Conservation (phyloP, 2,888 invertebrate species). For the Clistopyga incitator region DNA sequence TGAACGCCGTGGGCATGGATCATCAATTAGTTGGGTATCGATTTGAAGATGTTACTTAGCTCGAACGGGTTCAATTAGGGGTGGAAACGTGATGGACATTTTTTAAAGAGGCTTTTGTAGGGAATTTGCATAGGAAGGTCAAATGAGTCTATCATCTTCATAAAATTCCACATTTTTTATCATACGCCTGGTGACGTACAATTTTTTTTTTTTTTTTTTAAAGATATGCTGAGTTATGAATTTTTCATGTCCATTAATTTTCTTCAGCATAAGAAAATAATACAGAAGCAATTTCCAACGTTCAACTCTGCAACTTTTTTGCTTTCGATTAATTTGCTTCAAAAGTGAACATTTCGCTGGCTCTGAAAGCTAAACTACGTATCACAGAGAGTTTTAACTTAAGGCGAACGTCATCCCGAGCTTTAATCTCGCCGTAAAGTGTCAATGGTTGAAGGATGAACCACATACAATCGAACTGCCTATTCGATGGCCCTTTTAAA, state of each 20-base stretch:
- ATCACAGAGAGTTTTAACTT: neutral
- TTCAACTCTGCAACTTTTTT: no score
- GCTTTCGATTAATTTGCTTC: neutral
- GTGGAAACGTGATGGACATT: neutral
- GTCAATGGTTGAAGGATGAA: neutral
- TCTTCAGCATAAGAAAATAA: no score
- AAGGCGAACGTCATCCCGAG: neutral
- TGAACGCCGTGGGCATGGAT: neutral
- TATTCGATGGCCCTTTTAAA: conserved; percentile 17
- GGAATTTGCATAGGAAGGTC: neutral
- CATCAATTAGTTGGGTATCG: conserved; percentile 14
- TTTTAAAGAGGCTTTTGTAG: neutral
- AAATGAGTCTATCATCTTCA: neutral
- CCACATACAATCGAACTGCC: conserved; percentile 19
- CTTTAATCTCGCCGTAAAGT: neutral
- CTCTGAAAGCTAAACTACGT: neutral
- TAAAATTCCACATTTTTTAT: neutral
- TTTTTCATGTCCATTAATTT: neutral
- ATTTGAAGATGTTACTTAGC: conserved; percentile 2
- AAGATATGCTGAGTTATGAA: neutral
- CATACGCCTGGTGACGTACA: neutral
- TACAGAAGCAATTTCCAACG: neutral
- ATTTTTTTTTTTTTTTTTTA: neutral
- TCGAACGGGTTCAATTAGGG: neutral
- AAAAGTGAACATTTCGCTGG: neutral